Base-by-base conservation (phyloP, 1,140 invertebrate genomes). In the Pseudomyrmex sp. region DNA sequence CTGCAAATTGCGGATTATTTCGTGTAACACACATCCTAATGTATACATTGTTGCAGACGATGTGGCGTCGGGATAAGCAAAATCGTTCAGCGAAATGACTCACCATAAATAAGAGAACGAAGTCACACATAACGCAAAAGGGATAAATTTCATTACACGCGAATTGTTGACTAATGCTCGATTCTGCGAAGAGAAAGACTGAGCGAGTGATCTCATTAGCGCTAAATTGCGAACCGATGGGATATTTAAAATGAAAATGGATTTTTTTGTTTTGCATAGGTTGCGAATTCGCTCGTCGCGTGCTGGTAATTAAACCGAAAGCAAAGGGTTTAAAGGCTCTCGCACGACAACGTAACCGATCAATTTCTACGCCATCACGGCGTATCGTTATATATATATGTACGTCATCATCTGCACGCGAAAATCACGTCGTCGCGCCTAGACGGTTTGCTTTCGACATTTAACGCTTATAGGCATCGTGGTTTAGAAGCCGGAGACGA, bases 341-440 rank as follows among this genome's bases (percentile, higher is more conserved):
- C 65, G 35, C 76, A 80, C 66, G 69, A 48, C 66, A 70, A 80
- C 68, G 54, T 72, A 72, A 72, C 68, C 66, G 76, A 80, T 80
- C 76, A 80, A 80, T 61, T 80, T 80, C 66, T 59, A 80, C 76
- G 66, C 66, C 15, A 70, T 44, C 18, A 61, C n/a, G 12, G 46
- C 44, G n/a, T 80, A 70, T 59, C 66, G 23, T 35, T 18, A 35
- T 35, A 35, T 35, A 35, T 35, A 5, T 35, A 35, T 4, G 13
- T 59, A 80, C 76, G 76, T 80, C 66, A 80, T 80, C 76, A 80
- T 59, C 4, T 23, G 56, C 76, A 80, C 66, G 76, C 66, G 76
- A 80, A 80, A 80, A 61, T 59, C 23, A 20, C 62, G 58, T 80
- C 23, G 23, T 59, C 20, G 66, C 12, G 20, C 44, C 15, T 5